Evolutionary conservation across 1,140 invertebrate species (phyloP).

Genomic region (Drosophila tristis): DNA sequence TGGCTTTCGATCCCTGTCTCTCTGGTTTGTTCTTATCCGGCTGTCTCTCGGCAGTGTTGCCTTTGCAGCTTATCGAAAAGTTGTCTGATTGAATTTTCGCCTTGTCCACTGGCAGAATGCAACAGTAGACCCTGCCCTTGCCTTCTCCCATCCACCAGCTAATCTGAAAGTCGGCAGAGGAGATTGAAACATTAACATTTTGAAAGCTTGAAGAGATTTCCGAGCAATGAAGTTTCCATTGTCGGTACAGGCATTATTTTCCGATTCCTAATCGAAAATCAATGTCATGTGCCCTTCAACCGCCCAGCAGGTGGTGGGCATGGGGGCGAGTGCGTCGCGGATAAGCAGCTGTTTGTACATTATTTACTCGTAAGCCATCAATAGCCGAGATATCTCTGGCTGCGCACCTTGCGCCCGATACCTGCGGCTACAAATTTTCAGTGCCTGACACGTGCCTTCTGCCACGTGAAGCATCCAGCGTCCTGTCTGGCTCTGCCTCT

Average conservation of each 20-base stretch:
- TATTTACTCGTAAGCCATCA: constrained; percentile 82
- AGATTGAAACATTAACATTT: constrained; percentile 52
- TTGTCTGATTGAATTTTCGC: constrained; percentile 77
- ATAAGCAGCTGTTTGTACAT: constrained; percentile 83
- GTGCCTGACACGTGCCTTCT: constrained; percentile 34
- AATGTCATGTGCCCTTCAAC: constrained; percentile 58
- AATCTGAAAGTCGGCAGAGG: constrained; percentile 18
- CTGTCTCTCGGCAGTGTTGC: constrained; percentile 39
- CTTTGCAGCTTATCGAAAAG: constrained; percentile 80
- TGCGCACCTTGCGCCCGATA: constrained; percentile 7
- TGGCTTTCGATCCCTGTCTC: neutral
- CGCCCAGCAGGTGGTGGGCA: too few relatives aligned
- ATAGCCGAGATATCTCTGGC: constrained; percentile 53
- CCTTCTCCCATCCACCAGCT: neutral
- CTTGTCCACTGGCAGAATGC: constrained; percentile 51
- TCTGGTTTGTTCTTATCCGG: too few relatives aligned
- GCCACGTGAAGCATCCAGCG: constrained; percentile 51
- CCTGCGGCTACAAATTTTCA: constrained; percentile 42
- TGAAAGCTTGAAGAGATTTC: constrained; percentile 51
- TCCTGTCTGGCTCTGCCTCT: constrained; percentile 31
- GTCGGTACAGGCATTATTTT: constrained; percentile 27
- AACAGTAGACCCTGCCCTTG: neutral
- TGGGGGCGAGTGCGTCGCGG: constrained; percentile 42
- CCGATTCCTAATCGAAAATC: constrained; percentile 75
- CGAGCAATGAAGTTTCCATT: constrained; percentile 59